A percentile compares a stretch with the other conserved stretches of the same genome.
These are phyloP conservation scores for Microplitis deprimator DNA, from an alignment of 2,888 invertebrate species.

Conservation along the genomic window DNA sequence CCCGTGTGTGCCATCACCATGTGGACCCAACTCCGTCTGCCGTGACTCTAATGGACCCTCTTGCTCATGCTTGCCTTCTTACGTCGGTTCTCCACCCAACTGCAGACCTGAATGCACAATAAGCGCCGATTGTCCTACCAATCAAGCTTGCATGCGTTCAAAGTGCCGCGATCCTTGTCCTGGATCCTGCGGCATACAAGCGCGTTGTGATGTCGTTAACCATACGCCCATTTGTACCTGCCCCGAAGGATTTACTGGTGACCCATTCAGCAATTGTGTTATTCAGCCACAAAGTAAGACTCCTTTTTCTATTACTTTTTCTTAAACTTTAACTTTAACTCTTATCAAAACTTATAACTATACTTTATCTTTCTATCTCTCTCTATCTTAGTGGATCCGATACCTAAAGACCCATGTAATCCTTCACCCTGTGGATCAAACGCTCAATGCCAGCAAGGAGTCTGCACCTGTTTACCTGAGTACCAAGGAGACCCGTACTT, in stretches of 20 bases:
- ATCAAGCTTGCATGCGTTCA: slow-evolving; percentile 76
- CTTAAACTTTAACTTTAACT: not conserved
- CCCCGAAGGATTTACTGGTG: slow-evolving; percentile 78
- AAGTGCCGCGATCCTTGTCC: slow-evolving; percentile 73
- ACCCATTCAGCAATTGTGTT: slow-evolving; percentile 81
- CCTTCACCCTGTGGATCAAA: slow-evolving; percentile 69
- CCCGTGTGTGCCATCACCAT: slow-evolving; percentile 73
- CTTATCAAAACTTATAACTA: not conserved
- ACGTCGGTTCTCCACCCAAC: slow-evolving; percentile 87
- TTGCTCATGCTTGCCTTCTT: slow-evolving; percentile 84
- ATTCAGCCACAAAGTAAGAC: slow-evolving; percentile 70
- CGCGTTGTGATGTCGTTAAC: slow-evolving; percentile 71
- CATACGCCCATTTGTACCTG: slow-evolving; percentile 74
- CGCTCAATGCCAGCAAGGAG: slow-evolving; percentile 67
- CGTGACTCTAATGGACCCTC: slow-evolving; percentile 78
- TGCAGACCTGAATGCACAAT: slow-evolving; percentile 88
- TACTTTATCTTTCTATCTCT: not conserved
- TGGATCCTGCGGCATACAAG: slow-evolving; percentile 72
- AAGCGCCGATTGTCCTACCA: slow-evolving; percentile 83
- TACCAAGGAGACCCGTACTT: slow-evolving; percentile 69
- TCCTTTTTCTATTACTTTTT: too few species aligned
- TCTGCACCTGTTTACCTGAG: slow-evolving; percentile 68
- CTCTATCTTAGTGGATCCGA: slow-evolving; percentile 62
- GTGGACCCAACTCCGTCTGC: slow-evolving; percentile 80
- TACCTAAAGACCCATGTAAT: slow-evolving; percentile 66